Base-by-base conservation (phyloP, 2,888 invertebrate genomes). In the Melanostoma scalare region DNA sequence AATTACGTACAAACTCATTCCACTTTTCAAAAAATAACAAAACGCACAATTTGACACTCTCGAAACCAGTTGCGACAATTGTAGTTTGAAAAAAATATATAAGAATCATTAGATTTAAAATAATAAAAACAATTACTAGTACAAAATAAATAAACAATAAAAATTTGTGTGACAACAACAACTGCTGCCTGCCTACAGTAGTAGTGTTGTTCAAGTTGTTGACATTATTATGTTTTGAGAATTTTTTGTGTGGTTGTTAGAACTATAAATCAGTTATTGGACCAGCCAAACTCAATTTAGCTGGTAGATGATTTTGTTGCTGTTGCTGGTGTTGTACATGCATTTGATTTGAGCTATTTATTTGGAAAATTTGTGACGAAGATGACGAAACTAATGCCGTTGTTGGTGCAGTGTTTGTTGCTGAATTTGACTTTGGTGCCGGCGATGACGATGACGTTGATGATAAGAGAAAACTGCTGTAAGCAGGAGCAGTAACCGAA, bases 221-320 rank as follows among this genome's bases (percentile, higher is more conserved):
- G 36, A 40, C 69, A 56, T 53, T 60, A 58, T 36, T 63, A 63
- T 50, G 71, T 20, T 20, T 20, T 20, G 20, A 20, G 20, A 20
- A 1, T 20, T 20, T 20, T 50, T 3, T 68, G 48, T 60, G 72
- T 44, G 69, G 85, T 87, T 87, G 89, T 88, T 89, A 89, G 85
- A 89, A 90, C 90, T 91, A 91, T 89, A 91, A 91, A 87, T 91
- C 91, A 46, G 91, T 91, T 76, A 91, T 89, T 50, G 90, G 91
- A 38, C 91, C 90, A 60, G 91, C 89, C 63, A 90, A 87, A 87
- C 89, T 90, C 86, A 90, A 86, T 87, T 90, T 91, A 42, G 88
- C 86, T 46, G 88, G 80, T 36, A 86, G 75, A 63, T 86, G 86
- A 76, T 30, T 56, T 52, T 67, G 85, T 52, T 73, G 77, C 33